Evolutionary conservation across 1,140 invertebrate species (phyloP), one percentile per base, ranked within the genome.

Genomic region (Ylistrum balloti): DNA sequence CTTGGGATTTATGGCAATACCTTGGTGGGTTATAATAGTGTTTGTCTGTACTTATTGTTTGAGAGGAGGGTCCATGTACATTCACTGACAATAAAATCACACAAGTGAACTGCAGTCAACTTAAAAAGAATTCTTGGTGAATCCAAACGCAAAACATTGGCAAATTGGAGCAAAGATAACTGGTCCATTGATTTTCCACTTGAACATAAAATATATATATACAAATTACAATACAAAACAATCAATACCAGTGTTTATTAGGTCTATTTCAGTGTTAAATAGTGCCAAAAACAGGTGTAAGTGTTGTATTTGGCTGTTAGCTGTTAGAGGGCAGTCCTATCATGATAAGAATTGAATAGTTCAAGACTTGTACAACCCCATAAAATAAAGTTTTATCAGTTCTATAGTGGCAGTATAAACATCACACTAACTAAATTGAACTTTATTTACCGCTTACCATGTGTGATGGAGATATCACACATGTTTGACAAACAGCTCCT

Each of bases 361-460:
- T 1, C 22, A 7, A n/a, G 22, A n/a, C 56, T 74, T 74, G 56
- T 74, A 74, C 56, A 74, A n/a, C 22, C 56, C 56, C 56, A 74
- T 74, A 74, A 15, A 74, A 74, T n/a, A 74, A 3, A 17, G 17
- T 1, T 74, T 74, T 74, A 74, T 74, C 56, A 74, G 56, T 5
- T 11, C 56, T 2, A 28, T 17, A 74, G 56, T 74, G 56, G 56
- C 56, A n/a, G n/a, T 74, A 74, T 74, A 74, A 74, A 74, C 56
- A 74, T 74, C 56, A 74, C 56, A 74, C 56, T 74, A 74, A 28
- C 56, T 74, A 74, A 74, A 74, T 74, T 74, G 56, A 74, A 74
- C 56, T n/a, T 74, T 74, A 74, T 74, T 74, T 74, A 74, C 56
- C 56, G 56, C 56, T 74, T 74, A 74, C 56, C 56, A 74, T 74